These are phyloP conservation scores for Pseudomugil gertrudae DNA, from an alignment of 2,797 vertebrate genomes.

Conservation along the genomic window DNA sequence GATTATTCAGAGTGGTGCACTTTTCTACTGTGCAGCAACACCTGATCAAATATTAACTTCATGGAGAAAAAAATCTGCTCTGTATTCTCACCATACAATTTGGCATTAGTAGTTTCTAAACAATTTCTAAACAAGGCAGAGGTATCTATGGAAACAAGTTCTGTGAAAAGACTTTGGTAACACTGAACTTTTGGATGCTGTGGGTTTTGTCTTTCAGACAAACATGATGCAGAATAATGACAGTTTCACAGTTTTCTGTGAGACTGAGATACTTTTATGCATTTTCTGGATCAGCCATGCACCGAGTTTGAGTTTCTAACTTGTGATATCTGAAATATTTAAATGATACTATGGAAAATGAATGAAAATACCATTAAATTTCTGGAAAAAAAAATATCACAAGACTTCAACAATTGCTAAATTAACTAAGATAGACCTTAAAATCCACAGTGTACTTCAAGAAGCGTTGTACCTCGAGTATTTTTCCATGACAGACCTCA, in stretches of 20 bases:
- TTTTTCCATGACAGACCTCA: background rate
- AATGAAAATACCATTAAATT: background rate
- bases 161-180: too few species aligned
- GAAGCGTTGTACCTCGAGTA: background rate
- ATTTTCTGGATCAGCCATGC: too few species aligned
- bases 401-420: background rate
- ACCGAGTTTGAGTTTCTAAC: too few species aligned
- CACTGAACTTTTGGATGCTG: too few species aligned
- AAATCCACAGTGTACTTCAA: background rate
- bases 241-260: background rate
- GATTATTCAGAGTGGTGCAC: constrained; percentile 4
- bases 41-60: constrained; percentile 5
- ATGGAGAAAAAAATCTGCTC: background rate
- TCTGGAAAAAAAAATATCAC: background rate
- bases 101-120: background rate
- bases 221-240: too few species aligned
- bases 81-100: background rate
- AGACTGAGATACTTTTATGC: background rate
- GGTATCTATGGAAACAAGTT: too few species aligned
- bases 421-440: background rate
- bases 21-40: constrained; percentile 1
- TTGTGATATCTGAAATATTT: background rate
- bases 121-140: background rate
- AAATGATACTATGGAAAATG: background rate
- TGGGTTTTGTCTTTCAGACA: too few species aligned